A percentile compares a stretch with the other conserved stretches of the same genome.
Conservation (phyloP, 2,113 vertebrate species). For the Cyanoderma ruficeps region DNA sequence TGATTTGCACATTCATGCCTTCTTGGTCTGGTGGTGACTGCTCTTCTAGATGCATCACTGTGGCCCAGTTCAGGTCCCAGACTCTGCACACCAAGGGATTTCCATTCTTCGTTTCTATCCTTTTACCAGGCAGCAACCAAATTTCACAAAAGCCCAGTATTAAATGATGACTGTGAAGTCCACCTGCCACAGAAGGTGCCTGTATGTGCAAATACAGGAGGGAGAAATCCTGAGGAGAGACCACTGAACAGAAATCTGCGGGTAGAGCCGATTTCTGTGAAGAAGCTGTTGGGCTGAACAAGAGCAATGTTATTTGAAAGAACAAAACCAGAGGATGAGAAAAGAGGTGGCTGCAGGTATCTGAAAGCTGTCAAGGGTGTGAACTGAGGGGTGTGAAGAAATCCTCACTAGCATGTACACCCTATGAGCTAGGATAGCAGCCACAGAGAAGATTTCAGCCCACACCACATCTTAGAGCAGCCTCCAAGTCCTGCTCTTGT, state of each 20-base stretch:
- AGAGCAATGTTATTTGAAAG: background rate
- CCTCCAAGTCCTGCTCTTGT: background rate
- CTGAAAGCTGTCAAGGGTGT: background rate
- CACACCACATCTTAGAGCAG: background rate
- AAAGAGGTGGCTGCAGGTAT: background rate
- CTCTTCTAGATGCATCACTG: background rate
- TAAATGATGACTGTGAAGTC: background rate
- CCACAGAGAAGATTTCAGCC: background rate
- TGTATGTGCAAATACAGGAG: background rate
- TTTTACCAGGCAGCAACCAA: background rate
- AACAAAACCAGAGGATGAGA: background rate
- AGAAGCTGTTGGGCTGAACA: background rate
- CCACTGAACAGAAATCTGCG: background rate
- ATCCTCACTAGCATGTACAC: background rate
- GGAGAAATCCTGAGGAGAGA: background rate
- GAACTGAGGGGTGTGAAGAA: background rate
- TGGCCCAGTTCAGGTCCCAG: background rate
- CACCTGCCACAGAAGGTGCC: background rate
- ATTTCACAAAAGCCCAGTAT: background rate
- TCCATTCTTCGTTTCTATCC: background rate
- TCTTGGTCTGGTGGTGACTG: background rate
- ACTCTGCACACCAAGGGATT: background rate
- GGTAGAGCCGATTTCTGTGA: background rate
- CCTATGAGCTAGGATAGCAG: background rate
- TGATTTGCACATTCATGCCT: background rate